Evolutionary conservation across 2,888 invertebrate genomes (phyloP), one percentile per base, ranked within the genome.

Genomic region (Drosophila greeni): DNA sequence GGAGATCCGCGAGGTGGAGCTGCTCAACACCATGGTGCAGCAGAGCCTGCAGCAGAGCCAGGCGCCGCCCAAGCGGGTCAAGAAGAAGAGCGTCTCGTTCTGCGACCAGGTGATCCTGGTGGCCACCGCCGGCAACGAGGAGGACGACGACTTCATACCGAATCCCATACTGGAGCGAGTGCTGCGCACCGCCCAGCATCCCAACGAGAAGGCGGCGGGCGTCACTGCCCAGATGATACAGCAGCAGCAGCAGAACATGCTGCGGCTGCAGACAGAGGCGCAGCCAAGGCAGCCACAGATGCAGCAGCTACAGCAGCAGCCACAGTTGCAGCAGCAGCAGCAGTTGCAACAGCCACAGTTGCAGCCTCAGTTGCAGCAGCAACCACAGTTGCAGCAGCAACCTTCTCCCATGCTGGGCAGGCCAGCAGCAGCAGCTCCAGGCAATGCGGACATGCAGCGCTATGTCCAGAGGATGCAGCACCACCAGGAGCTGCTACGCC

Each of bases 31-130:
- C 2, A 89, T 89, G 71, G 90, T 91, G 9, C 90, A 91, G 66
- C 90, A 91, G 77, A 89, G 89, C 2, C 73, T 91, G 85, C 89
- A 91, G 89, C 86, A 90, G 52, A 68, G 31, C n/a, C 31, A 36
- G 1, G 57, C 71, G 1, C 58, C 71, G 12, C 92, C 92, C 71
- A 91, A 92, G 52, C 91, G 93, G 62, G 92, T 92, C 0, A 95
- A 95, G 86, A 97, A 97, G 91, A 97, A 97, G 88, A 96, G 95
- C 61, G 97, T 97, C 5, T 97, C 97, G 0, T 97, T 97, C 88
- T 97, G 97, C 85, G 97, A 97, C 87, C 96, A 97, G 89, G 96
- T 97, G 0, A 96, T 96, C 68, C 89, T 97, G 58, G 97, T 97
- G 12, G 96, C 97, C 5, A 96, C 96, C 1, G 96, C 96, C 0